These are phyloP conservation scores for Euplexia lucipara DNA, from an alignment of 2,888 invertebrate genomes.

Conservation along the genomic window DNA sequence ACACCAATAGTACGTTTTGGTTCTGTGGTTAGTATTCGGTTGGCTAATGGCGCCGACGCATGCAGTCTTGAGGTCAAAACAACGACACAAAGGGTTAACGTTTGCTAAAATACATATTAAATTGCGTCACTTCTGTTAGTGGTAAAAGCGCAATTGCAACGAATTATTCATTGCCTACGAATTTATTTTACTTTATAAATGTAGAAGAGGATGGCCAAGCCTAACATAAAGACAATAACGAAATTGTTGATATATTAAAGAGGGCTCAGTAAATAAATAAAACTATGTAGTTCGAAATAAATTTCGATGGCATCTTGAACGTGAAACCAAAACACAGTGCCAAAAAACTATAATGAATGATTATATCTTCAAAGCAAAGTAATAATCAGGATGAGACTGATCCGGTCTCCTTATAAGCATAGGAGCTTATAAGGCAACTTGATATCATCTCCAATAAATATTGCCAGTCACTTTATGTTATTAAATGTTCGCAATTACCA, in stretches of 20 bases:
- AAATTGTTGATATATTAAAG: background rate
- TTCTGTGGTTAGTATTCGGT: conserved; percentile 25
- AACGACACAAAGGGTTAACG: conserved; percentile 18
- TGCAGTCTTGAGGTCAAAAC: conserved; percentile 20
- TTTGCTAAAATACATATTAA: conserved; percentile 7
- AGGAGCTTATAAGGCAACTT: conserved; percentile 73
- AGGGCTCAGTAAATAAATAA: background rate
- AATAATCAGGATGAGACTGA: conserved; percentile 49
- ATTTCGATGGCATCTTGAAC: conserved; percentile 3
- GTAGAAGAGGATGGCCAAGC: background rate
- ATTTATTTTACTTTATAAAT: background rate
- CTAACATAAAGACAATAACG: background rate
- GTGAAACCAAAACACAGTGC: conserved; percentile 9
- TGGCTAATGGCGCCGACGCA: background rate
- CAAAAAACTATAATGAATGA: conserved; percentile 40
- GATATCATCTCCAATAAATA: conserved; percentile 67
- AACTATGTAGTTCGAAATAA: background rate
- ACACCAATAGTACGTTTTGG: background rate
- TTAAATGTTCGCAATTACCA: conserved; percentile 56
- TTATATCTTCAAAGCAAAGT: conserved; percentile 33
- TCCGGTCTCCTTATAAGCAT: conserved; percentile 57
- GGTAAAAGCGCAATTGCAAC: background rate
- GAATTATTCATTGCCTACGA: background rate
- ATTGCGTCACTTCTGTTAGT: background rate
- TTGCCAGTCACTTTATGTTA: conserved; percentile 56